phyloP scores from a whole-genome alignment of 2,888 invertebrate genomes.

The Leucophora obtusa region DNA sequence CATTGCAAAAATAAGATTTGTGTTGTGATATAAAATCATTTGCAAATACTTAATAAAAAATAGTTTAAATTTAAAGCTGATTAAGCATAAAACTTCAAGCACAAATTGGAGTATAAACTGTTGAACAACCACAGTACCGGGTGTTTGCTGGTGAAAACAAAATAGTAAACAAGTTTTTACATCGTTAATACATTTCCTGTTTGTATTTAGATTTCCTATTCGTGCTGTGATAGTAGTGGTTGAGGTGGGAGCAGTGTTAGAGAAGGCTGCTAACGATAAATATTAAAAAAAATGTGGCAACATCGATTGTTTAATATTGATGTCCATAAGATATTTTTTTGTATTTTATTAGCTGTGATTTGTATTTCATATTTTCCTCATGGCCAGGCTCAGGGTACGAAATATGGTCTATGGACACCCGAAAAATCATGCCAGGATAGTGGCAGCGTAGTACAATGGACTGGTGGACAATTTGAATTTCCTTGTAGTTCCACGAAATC shows the following conservation, averaged over 20 bases:
- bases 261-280: neutral
- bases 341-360: neutral
- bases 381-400: constrained; percentile 68
- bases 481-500: constrained; percentile 80
- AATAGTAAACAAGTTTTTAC: neutral
- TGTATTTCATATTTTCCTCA: neutral
- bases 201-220: neutral
- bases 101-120: neutral
- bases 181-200: neutral
- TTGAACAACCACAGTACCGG: neutral
- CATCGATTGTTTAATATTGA: neutral
- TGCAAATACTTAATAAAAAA: constrained; percentile 36
- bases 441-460: constrained; percentile 77
- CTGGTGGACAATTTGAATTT: constrained; percentile 79
- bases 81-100: neutral
- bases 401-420: constrained; percentile 73
- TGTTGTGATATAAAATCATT: constrained; percentile 55
- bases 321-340: neutral
- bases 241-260: neutral
- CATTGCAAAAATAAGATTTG: neutral
- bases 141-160: neutral
- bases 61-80: constrained; percentile 50
- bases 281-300: neutral
- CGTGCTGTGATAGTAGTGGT: neutral
- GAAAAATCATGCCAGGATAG: constrained; percentile 70